These are phyloP conservation scores for Thelaira solivaga DNA, from an alignment of 2,888 invertebrate species.

Conservation along the genomic window DNA sequence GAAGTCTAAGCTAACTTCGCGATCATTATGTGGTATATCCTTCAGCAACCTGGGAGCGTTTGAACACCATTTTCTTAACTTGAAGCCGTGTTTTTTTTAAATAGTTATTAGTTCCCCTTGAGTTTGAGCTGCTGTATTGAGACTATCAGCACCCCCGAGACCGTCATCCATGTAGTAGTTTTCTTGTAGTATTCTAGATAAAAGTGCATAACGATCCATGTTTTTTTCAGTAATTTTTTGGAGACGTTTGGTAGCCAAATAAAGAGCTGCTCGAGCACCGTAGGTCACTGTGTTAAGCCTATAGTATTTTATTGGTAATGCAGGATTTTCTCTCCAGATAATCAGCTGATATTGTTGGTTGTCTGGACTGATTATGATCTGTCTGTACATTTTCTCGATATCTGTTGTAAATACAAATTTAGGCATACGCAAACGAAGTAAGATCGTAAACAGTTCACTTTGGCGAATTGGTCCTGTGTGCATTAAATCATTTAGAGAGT, in stretches of 20 bases:
- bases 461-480: not conserved
- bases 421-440: not conserved
- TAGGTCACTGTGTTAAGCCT: not conserved
- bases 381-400: not conserved
- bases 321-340: not conserved
- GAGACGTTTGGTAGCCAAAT: not conserved
- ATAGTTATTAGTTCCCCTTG: no score
- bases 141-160: not conserved
- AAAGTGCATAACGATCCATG: not conserved
- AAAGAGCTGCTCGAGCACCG: not conserved
- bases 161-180: no score
- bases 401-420: not conserved
- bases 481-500: no score
- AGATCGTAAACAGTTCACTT: not conserved
- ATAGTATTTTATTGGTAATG: not conserved
- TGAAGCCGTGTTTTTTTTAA: no score
- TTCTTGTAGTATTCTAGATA: no score
- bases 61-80: not conserved
- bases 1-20: not conserved
- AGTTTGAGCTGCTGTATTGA: not conserved
- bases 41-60: not conserved
- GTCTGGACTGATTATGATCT: not conserved
- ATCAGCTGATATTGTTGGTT: not conserved
- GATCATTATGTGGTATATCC: not conserved
- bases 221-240: not conserved